Evolutionary conservation across 37 sponge, comb jelly and placozoan species (phyloP).

Genomic region (Spongia lamella): DNA sequence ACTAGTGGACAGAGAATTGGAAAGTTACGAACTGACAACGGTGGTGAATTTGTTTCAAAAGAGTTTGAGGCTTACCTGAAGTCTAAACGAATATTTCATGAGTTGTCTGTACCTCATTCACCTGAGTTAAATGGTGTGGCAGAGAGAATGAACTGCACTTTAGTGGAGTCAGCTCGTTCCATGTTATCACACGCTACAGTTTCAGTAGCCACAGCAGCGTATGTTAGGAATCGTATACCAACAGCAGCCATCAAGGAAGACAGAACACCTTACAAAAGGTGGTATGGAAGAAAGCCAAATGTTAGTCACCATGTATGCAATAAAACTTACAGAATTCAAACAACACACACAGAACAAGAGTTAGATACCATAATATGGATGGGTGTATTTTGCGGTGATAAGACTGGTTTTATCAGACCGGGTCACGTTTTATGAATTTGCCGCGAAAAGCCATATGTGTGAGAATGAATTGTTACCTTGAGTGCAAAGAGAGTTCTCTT

Average conservation of each 20-base stretch:
- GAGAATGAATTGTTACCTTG: no score
- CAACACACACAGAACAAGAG: no score
- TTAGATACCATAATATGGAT: no score
- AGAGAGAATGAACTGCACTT: slow-evolving; percentile 54
- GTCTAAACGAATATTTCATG: slow-evolving; percentile 47
- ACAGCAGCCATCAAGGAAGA: slow-evolving; percentile 40
- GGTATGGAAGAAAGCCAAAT: slow-evolving; percentile 48
- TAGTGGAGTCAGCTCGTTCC: slow-evolving; percentile 46
- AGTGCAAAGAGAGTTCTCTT: no score
- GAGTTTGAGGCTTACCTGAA: slow-evolving; percentile 49
- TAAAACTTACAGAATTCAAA: no score
- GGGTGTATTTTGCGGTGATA: no score
- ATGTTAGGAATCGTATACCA: slow-evolving; percentile 33
- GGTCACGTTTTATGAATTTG: no score
- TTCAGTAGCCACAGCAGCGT: slow-evolving; percentile 36
- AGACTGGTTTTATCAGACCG: no score
- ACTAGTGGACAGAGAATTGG: slow-evolving; percentile 23
- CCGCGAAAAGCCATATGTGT: no score
- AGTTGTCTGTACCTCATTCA: slow-evolving; percentile 42
- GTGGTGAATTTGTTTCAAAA: slow-evolving; percentile 46
- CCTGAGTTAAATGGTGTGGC: slow-evolving; percentile 65
- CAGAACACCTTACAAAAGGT: slow-evolving; percentile 48
- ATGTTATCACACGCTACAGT: slow-evolving; percentile 61
- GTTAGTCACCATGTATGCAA: no score
- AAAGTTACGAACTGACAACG: slow-evolving; percentile 43